phyloP scores from a whole-genome alignment of 1,140 invertebrate genomes.

The Drosophila eugracilis region DNA sequence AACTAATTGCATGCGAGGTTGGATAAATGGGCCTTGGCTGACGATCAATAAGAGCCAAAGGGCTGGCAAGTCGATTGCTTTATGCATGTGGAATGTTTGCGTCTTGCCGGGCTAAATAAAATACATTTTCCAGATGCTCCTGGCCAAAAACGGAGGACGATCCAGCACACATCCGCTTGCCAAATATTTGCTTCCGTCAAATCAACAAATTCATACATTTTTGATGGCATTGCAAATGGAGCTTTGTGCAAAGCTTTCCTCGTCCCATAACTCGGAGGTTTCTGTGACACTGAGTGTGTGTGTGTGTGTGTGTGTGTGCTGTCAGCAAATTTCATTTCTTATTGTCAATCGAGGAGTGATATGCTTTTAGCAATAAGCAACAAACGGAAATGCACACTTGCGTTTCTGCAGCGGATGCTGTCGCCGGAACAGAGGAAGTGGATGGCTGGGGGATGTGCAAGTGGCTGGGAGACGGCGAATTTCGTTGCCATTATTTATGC shows the following conservation, averaged over 20 bases:
- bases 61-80: slow-evolving; percentile 30
- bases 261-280: slow-evolving; percentile 3
- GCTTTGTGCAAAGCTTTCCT: slow-evolving; percentile 35
- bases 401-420: slow-evolving; percentile 54
- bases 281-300: too few species aligned
- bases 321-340: slow-evolving; percentile 63
- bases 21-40: slow-evolving; percentile 22
- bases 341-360: slow-evolving; percentile 68
- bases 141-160: slow-evolving; percentile 18
- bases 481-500: slow-evolving; percentile 62
- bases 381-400: slow-evolving; percentile 66
- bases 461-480: slow-evolving; percentile 35
- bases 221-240: slow-evolving; percentile 66
- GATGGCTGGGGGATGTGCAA: slow-evolving; percentile 28
- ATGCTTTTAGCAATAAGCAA: slow-evolving; percentile 59
- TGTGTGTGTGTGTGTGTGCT: slow-evolving; percentile 31
- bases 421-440: slow-evolving; percentile 41
- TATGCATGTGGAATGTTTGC: slow-evolving; percentile 40
- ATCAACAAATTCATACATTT: slow-evolving; percentile 77
- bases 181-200: slow-evolving; percentile 78
- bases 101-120: slow-evolving; percentile 23
- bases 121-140: slow-evolving; percentile 38
- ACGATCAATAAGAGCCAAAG: slow-evolving; percentile 24
- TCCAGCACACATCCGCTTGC: slow-evolving; percentile 54
- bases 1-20: slow-evolving; percentile 50